A percentile compares a stretch with the other conserved stretches of the same genome.
These are phyloP conservation scores for Eumerus sabulonum DNA, from an alignment of 2,888 invertebrate genomes.

Conservation along the genomic window DNA sequence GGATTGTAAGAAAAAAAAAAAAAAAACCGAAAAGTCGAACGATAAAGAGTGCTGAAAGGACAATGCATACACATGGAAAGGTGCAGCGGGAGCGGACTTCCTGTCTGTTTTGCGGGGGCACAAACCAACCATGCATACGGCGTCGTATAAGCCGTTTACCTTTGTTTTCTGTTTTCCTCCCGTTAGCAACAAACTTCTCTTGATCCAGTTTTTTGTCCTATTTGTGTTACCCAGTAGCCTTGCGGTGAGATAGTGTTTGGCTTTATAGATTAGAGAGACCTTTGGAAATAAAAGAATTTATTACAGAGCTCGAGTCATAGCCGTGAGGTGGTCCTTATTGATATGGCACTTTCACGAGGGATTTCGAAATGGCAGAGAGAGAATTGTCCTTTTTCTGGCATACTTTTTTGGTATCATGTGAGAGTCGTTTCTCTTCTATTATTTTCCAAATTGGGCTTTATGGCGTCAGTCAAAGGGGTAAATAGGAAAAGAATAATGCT, in stretches of 20 bases:
- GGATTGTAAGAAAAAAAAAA: conserved; percentile 7
- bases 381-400: too few relatives aligned
- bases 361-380: neutral
- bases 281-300: conserved; percentile 50
- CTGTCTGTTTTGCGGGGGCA: conserved; percentile 3
- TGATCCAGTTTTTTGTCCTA: conserved; percentile 19
- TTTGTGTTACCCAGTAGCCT: neutral
- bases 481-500: too few relatives aligned
- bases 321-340: conserved; percentile 3
- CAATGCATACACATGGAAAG: conserved; percentile 18
- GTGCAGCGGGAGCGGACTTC: neutral
- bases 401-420: too few relatives aligned
- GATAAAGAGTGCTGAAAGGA: conserved; percentile 43
- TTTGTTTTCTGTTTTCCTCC: conserved; percentile 1
- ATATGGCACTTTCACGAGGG: neutral
- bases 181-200: neutral
- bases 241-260: conserved; percentile 24
- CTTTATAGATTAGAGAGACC: conserved; percentile 43
- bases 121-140: conserved; percentile 58
- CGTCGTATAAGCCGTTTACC: conserved; percentile 35
- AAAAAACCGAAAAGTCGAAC: neutral
- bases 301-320: conserved; percentile 19
- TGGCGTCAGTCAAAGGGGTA: too few relatives aligned
- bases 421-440: too few relatives aligned
- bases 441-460: too few relatives aligned